Percentiles rank a stretch among this genome's conserved stretches.
phyloP scores from a whole-genome alignment of 1,140 invertebrate genomes.

The Drosophila baimaii region DNA sequence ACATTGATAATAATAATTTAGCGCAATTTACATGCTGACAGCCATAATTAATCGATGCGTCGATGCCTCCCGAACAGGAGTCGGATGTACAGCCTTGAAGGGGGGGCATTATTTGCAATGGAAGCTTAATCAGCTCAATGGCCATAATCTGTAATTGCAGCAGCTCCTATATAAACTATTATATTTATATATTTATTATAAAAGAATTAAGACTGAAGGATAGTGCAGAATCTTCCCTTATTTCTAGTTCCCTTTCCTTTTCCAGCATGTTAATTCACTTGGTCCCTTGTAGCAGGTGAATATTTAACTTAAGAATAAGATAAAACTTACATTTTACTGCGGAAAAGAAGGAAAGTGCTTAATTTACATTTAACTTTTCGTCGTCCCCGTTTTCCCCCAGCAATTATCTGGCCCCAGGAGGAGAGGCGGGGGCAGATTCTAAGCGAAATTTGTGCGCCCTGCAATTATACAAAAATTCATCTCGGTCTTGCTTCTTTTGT shows the following conservation, averaged over 20 bases:
- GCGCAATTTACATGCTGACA: conserved; percentile 77
- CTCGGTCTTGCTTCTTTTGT: conserved; percentile 30
- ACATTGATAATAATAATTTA: conserved; percentile 72
- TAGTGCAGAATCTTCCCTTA: background rate
- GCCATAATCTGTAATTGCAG: background rate
- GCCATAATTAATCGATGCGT: conserved; percentile 69
- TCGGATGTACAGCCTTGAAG: conserved; percentile 7
- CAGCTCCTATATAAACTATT: background rate
- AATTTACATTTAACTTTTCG: conserved; percentile 51
- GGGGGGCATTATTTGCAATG: background rate
- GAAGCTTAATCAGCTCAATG: background rate
- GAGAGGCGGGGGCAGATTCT: conserved; percentile 51
- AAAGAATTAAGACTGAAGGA: background rate
- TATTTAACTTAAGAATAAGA: conserved; percentile 32
- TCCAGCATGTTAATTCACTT: conserved; percentile 10
- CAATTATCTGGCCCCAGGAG: conserved; percentile 52
- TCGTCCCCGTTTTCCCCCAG: conserved; percentile 14
- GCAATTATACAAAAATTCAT: conserved; percentile 56
- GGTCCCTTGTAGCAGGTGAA: conserved; percentile 18
- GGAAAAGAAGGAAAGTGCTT: conserved; percentile 32
- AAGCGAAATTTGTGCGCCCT: conserved; percentile 50
- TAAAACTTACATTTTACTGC: conserved; percentile 27
- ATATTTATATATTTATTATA: background rate
- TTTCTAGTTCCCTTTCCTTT: background rate
- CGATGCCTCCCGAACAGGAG: background rate